A percentile compares a stretch with the other conserved stretches of the same genome.
These are phyloP conservation scores for Limulus polyphemus DNA, from an alignment of 2,888 invertebrate species.

Conservation along the genomic window DNA sequence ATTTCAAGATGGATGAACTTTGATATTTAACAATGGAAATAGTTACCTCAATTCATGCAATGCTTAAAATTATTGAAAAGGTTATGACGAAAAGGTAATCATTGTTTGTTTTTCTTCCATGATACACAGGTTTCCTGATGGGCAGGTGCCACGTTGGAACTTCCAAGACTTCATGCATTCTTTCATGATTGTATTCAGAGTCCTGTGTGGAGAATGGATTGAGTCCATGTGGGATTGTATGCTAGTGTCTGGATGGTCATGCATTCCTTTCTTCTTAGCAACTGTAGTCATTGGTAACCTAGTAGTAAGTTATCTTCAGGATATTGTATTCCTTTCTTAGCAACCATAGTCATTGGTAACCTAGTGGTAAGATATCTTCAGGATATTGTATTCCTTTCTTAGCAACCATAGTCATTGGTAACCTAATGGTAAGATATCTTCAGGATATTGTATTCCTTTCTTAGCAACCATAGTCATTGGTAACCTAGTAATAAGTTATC, in stretches of 20 bases:
- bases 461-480: no score
- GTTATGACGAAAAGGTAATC: no score
- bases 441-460: no score
- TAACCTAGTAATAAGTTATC: no score
- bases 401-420: slow-evolving; percentile 95
- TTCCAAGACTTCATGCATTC: slow-evolving; percentile 98
- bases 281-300: slow-evolving; percentile 98
- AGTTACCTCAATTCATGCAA: no score
- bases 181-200: slow-evolving; percentile 98
- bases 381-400: slow-evolving; percentile 99
- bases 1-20: no score
- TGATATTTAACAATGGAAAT: no score
- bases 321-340: slow-evolving; percentile 98
- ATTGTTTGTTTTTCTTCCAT: no score
- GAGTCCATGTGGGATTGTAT: slow-evolving; percentile 99
- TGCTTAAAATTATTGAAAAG: no score
- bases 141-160: slow-evolving; percentile 86
- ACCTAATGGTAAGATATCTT: slow-evolving; percentile 79
- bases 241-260: slow-evolving; percentile 74
- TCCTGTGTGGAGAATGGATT: slow-evolving; percentile 98
- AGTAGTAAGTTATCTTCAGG: slow-evolving; percentile 66
- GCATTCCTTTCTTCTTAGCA: slow-evolving; percentile 95
- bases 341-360: slow-evolving; percentile 96
- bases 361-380: slow-evolving; percentile 70
- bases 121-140: slow-evolving; percentile 58